Evolutionary conservation across 1,140 invertebrate species (phyloP).

Genomic region (Drosophila sp.): DNA sequence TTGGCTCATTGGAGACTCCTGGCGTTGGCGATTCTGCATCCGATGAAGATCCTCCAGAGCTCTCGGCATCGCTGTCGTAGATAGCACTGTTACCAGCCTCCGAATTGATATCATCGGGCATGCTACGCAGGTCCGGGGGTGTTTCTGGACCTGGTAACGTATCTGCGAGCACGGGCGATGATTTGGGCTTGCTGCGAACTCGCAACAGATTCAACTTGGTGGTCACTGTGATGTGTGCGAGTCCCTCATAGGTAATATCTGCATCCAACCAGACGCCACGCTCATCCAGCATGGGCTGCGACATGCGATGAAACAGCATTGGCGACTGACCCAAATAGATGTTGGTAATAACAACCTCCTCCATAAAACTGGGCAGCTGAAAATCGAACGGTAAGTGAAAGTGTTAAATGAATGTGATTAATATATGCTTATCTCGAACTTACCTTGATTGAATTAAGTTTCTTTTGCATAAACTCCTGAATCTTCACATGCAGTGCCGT

Average conservation of each 20-base stretch:
- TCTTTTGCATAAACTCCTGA: slow-evolving; percentile 92
- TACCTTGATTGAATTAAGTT: slow-evolving; percentile 92
- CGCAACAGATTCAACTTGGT: slow-evolving; percentile 98
- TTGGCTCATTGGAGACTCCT: slow-evolving; percentile 40
- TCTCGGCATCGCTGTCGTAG: slow-evolving; percentile 94
- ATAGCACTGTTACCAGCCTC: slow-evolving; percentile 85
- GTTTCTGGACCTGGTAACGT: slow-evolving; percentile 4
- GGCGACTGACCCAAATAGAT: slow-evolving; percentile 91
- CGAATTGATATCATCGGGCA: slow-evolving; percentile 18
- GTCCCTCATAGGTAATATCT: slow-evolving; percentile 95
- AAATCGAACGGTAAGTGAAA: not conserved
- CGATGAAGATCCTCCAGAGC: slow-evolving; percentile 95
- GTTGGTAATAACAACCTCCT: slow-evolving; percentile 91
- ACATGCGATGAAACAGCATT: slow-evolving; percentile 91
- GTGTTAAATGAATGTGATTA: not conserved
- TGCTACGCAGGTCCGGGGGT: slow-evolving; percentile 23
- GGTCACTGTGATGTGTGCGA: slow-evolving; percentile 95
- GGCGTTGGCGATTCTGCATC: slow-evolving; percentile 89
- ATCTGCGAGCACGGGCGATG: slow-evolving; percentile 33
- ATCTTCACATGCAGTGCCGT: slow-evolving; percentile 87
- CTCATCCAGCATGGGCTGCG: slow-evolving; percentile 91
- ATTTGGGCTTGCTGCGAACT: slow-evolving; percentile 85
- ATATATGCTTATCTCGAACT: not conserved
- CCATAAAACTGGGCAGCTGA: slow-evolving; percentile 94
- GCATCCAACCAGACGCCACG: slow-evolving; percentile 97